Conservation (phyloP, 64 coral and sea anemone species). For the Cladopsammia gracilis region DNA sequence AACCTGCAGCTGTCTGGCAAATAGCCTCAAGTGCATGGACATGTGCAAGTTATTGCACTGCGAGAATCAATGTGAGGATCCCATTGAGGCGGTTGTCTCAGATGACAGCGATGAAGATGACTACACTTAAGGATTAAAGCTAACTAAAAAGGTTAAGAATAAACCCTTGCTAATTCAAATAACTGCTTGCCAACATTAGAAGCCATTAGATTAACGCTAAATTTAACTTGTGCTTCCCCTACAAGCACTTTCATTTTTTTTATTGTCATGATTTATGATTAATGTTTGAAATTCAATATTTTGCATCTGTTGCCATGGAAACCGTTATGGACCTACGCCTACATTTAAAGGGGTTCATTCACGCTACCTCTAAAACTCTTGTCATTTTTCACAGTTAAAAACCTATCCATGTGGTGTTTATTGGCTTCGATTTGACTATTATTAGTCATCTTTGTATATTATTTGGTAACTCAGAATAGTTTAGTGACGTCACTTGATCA, state of each 20-base stretch:
- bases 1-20: slow-evolving; percentile 44
- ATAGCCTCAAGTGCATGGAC: slow-evolving; percentile 62
- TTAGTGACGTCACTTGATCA: slow-evolving; percentile 58
- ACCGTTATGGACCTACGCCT: neutral
- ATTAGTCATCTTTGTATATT: slow-evolving; percentile 7
- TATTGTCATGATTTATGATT: neutral
- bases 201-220: too few relatives aligned
- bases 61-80: slow-evolving; percentile 54
- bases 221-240: too few relatives aligned
- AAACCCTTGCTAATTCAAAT: too few relatives aligned
- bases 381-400: neutral
- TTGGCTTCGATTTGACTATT: neutral
- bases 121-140: too few relatives aligned
- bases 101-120: slow-evolving; percentile 19
- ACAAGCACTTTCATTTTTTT: neutral
- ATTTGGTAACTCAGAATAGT: neutral
- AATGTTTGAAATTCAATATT: neutral
- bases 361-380: neutral
- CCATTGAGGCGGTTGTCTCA: slow-evolving; percentile 4
- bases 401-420: neutral
- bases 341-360: neutral
- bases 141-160: too few relatives aligned
- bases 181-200: too few relatives aligned
- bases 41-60: slow-evolving; percentile 66
- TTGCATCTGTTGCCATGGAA: neutral